Evolutionary conservation across 2,888 invertebrate genomes (phyloP).

Genomic region (Hypomecis punctinalis): DNA sequence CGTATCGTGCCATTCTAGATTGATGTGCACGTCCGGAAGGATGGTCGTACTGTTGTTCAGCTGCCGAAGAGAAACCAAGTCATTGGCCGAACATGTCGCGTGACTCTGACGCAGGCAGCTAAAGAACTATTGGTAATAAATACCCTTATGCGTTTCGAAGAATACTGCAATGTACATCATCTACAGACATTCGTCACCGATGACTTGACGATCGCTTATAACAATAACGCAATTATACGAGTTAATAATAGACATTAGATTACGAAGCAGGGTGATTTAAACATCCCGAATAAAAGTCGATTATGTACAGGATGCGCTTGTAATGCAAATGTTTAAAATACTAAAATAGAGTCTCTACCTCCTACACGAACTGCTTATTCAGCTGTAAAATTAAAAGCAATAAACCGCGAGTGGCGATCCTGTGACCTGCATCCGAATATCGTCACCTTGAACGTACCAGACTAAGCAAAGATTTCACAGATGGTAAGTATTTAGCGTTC

Average conservation of each 20-base stretch:
- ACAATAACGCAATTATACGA: not conserved
- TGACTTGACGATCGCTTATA: slow-evolving; percentile 7
- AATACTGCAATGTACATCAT: no score
- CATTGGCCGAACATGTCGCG: no score
- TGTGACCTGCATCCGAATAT: slow-evolving; percentile 41
- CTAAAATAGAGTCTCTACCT: slow-evolving; percentile 42
- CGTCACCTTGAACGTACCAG: slow-evolving; percentile 36
- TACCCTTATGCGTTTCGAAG: no score
- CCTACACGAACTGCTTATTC: slow-evolving; percentile 33
- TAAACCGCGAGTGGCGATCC: slow-evolving; percentile 21
- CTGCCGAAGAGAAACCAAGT: slow-evolving; percentile 71
- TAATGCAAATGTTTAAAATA: slow-evolving; percentile 38
- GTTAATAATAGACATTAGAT: slow-evolving; percentile 6
- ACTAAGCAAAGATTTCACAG: slow-evolving; percentile 32
- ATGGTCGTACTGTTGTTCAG: slow-evolving; percentile 88
- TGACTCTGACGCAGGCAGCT: no score
- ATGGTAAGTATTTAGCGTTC: slow-evolving; percentile 46
- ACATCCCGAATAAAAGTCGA: slow-evolving; percentile 1
- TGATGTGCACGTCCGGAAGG: slow-evolving; percentile 90
- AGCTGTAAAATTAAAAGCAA: slow-evolving; percentile 37
- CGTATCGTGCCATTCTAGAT: slow-evolving; percentile 93
- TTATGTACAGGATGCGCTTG: slow-evolving; percentile 35
- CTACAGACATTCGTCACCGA: no score
- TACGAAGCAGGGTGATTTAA: not conserved
- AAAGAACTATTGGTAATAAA: no score